Base-by-base conservation (phyloP, 1,140 invertebrate species). In the Pseudobourletiella spinata region DNA sequence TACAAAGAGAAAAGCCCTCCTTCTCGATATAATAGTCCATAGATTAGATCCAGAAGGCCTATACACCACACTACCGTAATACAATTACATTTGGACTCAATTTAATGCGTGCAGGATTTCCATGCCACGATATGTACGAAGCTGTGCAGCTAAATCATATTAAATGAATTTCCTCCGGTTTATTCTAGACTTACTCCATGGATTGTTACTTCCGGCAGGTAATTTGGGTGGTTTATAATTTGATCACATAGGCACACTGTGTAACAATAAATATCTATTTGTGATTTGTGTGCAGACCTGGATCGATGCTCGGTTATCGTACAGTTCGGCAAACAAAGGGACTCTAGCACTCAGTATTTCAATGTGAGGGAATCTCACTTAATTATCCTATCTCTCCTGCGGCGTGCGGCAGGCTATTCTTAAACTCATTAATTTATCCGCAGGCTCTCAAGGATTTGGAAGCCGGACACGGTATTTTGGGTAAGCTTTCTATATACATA, bases 101-200 rank as follows among this genome's bases (percentile, higher is more conserved):
- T n/a, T n/a, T n/a, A n/a, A n/a, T n/a, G n/a, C n/a, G n/a, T n/a
- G n/a, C n/a, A n/a, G n/a, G n/a, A n/a, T n/a, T n/a, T n/a, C n/a
- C n/a, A n/a, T n/a, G n/a, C n/a, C n/a, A n/a, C n/a, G n/a, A n/a
- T n/a, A n/a, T n/a, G n/a, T n/a, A n/a, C n/a, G n/a, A n/a, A n/a
- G n/a, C n/a, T n/a, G n/a, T 20, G 16, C 22, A 48, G 11, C 11
- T 20, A 11, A 48, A 48, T 48, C 18, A 48, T 15, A 18, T n/a
- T 22, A 6, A 11, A 48, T 25, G 46, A 14, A 28, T 57, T 59
- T 20, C 51, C 6, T 65, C 60, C 63, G 58, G 55, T 66, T 62
- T 43, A 64, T 76, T 77, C 16, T 73, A 91, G 89, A 87, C 86
- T 2, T 93, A 91, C 74, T 89, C 87, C 18, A 90, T 93, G 85